phyloP scores from a whole-genome alignment of 2,888 invertebrate genomes.

The Caenorhabditis afra region DNA sequence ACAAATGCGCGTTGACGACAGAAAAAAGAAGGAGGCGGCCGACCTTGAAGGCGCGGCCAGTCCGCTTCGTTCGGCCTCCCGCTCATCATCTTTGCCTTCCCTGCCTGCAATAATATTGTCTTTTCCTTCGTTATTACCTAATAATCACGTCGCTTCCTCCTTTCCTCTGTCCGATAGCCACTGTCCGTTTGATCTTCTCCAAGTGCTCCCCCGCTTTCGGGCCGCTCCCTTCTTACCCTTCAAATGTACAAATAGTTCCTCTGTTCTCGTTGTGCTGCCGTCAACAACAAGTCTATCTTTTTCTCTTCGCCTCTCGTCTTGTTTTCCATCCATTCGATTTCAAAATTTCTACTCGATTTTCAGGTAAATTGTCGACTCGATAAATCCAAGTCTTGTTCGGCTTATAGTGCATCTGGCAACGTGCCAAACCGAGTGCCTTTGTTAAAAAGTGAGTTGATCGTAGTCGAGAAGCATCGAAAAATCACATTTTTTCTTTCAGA shows the following conservation, averaged over 20 bases:
- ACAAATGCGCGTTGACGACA: no score
- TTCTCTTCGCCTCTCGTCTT: background rate
- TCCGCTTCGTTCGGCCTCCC: conserved; percentile 18
- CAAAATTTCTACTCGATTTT: conserved; percentile 4
- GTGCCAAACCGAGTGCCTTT: conserved; percentile 36
- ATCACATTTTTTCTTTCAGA: conserved; percentile 12
- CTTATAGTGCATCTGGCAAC: conserved; percentile 25
- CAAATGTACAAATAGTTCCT: conserved; percentile 26
- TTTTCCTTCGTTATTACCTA: conserved; percentile 1
- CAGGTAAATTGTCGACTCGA: conserved; percentile 40
- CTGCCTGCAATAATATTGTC: conserved; percentile 47
- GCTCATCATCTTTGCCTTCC: conserved; percentile 15
- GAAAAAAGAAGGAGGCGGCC: no score
- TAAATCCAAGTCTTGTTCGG: conserved; percentile 19
- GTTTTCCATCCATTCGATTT: conserved; percentile 4
- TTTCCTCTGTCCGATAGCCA: background rate
- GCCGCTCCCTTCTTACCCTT: conserved; percentile 6
- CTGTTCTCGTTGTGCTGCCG: conserved; percentile 18
- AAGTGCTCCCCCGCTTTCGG: conserved; percentile 5
- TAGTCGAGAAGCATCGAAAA: background rate
- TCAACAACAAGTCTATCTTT: conserved; percentile 25
- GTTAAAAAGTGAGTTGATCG: conserved; percentile 1
- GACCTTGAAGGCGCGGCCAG: background rate
- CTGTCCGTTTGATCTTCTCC: background rate
- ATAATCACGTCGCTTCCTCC: background rate